Conservation (phyloP, 2,797 vertebrate species). For the Sylvilagus floridanus region DNA sequence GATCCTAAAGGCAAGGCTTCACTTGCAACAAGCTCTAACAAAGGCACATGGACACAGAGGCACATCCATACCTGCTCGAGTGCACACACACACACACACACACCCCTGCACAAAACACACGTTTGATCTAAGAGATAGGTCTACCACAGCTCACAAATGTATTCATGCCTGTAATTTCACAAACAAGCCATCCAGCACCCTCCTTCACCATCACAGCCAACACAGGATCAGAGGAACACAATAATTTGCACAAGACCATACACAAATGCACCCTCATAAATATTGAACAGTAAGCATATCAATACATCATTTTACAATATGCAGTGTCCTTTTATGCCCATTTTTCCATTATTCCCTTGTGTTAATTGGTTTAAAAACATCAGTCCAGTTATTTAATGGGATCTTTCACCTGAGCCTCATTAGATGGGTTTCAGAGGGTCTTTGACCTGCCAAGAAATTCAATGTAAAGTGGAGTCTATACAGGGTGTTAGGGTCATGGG, state of each 20-base stretch:
- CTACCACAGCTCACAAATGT: background rate
- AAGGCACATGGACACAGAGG: background rate
- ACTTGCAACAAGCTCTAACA: constrained; percentile 19
- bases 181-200: background rate
- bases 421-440: background rate
- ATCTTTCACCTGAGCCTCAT: background rate
- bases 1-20: constrained; percentile 28
- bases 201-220: background rate
- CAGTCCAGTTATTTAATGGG: background rate
- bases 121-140: background rate
- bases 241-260: background rate
- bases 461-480: background rate
- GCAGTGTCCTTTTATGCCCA: background rate
- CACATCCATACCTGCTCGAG: background rate
- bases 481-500: background rate
- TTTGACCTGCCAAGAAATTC: background rate
- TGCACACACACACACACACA: too few relatives aligned
- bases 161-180: background rate
- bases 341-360: background rate
- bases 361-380: background rate
- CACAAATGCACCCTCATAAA: background rate
- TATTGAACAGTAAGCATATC: background rate
- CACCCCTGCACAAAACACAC: too few relatives aligned
- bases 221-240: background rate
- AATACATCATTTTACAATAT: background rate